Evolutionary conservation across 2,113 vertebrate species (phyloP).

Genomic region (Sinocyclocheilus rhinocerous): DNA sequence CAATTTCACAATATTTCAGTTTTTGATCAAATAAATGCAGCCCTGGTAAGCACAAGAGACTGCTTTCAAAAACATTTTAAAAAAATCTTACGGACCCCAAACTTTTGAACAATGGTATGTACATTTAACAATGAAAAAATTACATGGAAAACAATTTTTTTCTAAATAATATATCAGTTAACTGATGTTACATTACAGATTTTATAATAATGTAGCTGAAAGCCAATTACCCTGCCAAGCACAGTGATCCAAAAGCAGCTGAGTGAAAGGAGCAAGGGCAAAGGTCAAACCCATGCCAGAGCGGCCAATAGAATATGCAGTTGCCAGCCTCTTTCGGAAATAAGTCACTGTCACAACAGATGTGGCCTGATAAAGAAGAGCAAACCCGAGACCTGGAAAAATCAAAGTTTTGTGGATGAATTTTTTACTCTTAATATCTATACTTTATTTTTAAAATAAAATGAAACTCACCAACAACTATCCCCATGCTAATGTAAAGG

Average conservation of each 20-base stretch:
- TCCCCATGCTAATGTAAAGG: constrained; percentile 91
- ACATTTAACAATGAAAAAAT: too few relatives aligned
- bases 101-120: too few relatives aligned
- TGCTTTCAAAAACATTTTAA: too few relatives aligned
- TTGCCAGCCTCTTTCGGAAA: constrained; percentile 82
- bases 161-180: not conserved
- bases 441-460: not conserved
- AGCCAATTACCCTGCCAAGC: constrained; percentile 85
- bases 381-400: constrained; percentile 83
- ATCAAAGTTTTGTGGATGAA: not conserved
- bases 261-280: constrained; percentile 86
- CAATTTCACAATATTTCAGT: too few relatives aligned
- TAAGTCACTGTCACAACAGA: constrained; percentile 82
- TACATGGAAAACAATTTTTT: too few relatives aligned
- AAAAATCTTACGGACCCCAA: too few relatives aligned
- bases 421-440: not conserved
- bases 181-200: not conserved
- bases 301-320: constrained; percentile 83
- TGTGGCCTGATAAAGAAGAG: constrained; percentile 85
- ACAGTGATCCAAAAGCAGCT: constrained; percentile 84
- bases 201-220: not conserved
- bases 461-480: constrained; percentile 82
- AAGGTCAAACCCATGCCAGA: constrained; percentile 93
- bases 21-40: too few relatives aligned
- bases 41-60: too few relatives aligned